Base-by-base conservation (phyloP, 2,888 invertebrate genomes). In the Aphodius sticticus region DNA sequence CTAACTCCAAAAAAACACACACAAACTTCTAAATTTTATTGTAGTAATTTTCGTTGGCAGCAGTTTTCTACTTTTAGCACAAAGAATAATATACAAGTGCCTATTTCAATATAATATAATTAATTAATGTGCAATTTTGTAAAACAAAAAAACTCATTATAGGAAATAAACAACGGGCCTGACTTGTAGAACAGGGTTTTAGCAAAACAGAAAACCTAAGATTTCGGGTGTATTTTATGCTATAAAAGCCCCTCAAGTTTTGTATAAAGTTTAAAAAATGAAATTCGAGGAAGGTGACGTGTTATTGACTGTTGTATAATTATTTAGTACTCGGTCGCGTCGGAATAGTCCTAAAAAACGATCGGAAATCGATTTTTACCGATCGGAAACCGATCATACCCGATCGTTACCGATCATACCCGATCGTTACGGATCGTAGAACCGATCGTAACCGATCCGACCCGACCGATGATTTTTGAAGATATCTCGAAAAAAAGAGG, bases 91-190 rank as follows among this genome's bases (percentile, higher is more conserved):
- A 70, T 26, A 70, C 70, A 74, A 74, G 74, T 74, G 74, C 74
- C 74, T 74, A 74, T 35, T 7, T 53, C 53, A 53, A 9, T 53
- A 53, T 53, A 53, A 12, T 89, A 89, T 89, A 89, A 89, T 89
- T 89, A 88, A 88, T 79, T 85, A 86, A 87, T 87, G 89, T 89
- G 89, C 89, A 89, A 89, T 89, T 89, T 85, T 87, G 3, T 26
- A 26, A 2, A 26, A n/a, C n/a, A 26, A 26, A 3, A 26, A 26
- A 26, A 26, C 1, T 26, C 26, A 26, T 26, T 26, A 26, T 53
- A 53, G 12, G 12, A 9, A 53, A 53, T 53, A 53, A 53, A 9
- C 12, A 53, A 85, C 85, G 89, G 89, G 89, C 89, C 88, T 89
- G 88, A 88, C 88, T 88, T 85, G 86, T 87, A 86, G 86, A 88